Evolutionary conservation across 2,113 vertebrate species (phyloP), one percentile per base, ranked within the genome.

Genomic region (Cyanocitta stelleri): DNA sequence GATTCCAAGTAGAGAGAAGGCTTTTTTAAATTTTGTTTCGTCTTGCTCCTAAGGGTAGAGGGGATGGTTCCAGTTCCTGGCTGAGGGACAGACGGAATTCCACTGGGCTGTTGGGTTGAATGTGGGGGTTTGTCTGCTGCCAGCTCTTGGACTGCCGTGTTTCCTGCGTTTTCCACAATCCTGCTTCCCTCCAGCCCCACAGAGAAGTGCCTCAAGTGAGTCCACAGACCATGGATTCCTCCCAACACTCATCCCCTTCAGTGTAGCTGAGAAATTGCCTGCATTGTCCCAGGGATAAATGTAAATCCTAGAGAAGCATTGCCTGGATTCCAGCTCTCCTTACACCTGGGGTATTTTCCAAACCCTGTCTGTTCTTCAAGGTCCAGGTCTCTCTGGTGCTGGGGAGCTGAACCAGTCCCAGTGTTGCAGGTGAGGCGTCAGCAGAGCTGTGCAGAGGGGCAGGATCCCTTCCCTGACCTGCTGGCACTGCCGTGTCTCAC

Each of bases 251-350:
- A 20, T 11, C 17, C 33, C n/a, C 46, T 75, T 16, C 39, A 32
- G 0, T 2, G 8, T 0, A 33, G 43, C 23, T 64, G 67, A n/a
- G 29, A 22, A 27, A 23, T 3, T 10, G 6, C 32, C 82, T 61
- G n/a, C 30, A 3, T 0, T 52, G 35, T 29, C 44, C 51, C n/a
- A 11, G 37, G 22, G 61, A 24, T 51, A 20, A 35, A 62, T 52
- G 58, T 4, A 39, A 55, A 68, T 22, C 68, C 75, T 14, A 7
- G 55, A 27, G 59, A 1, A 0, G 10, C 27, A 10, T 7, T 51
- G 9, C 33, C 30, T 44, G 48, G 11, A 13, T 44, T 21, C 46
- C 67, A 85, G 33, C 48, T 64, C 52, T 58, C 8, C 83, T 76
- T 24, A 69, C 76, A 16, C 24, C 49, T 13, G 23, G 27, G 22